phyloP scores from a whole-genome alignment of 2,113 vertebrate genomes.

The Aplodontia rufa region DNA sequence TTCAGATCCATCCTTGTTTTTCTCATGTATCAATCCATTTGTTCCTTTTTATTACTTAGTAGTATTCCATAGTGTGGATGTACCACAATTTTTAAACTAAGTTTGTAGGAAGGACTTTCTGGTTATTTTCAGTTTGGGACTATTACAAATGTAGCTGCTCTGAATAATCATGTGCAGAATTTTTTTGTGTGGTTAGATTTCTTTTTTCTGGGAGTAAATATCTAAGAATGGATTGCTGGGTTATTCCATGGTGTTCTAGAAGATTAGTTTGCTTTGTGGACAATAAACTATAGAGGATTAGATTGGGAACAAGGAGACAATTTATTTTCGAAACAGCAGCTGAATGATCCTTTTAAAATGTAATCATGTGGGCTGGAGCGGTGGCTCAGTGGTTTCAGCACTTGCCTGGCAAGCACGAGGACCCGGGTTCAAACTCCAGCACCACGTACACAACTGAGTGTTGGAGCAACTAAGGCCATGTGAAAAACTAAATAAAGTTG shows the following conservation, averaged over 20 bases:
- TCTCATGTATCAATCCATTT: not conserved
- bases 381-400: too few relatives aligned
- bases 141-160: not conserved
- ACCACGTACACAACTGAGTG: too few relatives aligned
- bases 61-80: not conserved
- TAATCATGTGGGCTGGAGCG: not conserved
- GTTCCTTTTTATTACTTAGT: not conserved
- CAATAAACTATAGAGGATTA: not conserved
- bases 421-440: too few relatives aligned
- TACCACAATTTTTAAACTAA: not conserved
- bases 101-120: not conserved
- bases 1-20: not conserved
- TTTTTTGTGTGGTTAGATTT: not conserved
- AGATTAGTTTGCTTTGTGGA: not conserved
- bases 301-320: not conserved
- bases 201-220: conserved; percentile 3
- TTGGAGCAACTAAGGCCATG: too few relatives aligned
- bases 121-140: not conserved
- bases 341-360: conserved; percentile 1
- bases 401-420: too few relatives aligned
- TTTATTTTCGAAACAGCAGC: conserved; percentile 7
- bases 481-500: too few relatives aligned
- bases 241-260: not conserved
- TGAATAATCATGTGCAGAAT: not conserved
- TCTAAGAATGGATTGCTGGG: not conserved